Evolutionary conservation across 2,888 invertebrate species (phyloP).

Genomic region (Ceraclea dissimilis): DNA sequence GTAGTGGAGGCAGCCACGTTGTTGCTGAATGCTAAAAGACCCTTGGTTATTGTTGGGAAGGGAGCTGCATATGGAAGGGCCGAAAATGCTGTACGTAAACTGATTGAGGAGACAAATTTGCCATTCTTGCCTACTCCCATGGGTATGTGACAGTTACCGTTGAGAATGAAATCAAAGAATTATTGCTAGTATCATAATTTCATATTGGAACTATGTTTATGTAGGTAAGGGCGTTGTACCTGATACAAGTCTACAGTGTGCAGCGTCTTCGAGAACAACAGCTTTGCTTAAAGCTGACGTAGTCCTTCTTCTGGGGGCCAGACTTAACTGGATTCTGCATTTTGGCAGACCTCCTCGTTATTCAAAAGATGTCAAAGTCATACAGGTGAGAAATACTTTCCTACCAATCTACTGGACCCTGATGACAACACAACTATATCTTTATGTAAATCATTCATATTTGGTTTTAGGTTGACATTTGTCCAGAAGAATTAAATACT

Average conservation of each 20-base stretch:
- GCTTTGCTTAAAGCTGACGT: constrained; percentile 87
- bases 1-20: constrained; percentile 65
- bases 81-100: constrained; percentile 60
- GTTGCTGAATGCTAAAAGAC: constrained; percentile 65
- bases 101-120: constrained; percentile 64
- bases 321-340: constrained; percentile 97
- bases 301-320: constrained; percentile 78
- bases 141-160: constrained; percentile 51
- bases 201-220: background rate
- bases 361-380: constrained; percentile 73
- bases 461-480: constrained; percentile 64
- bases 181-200: background rate
- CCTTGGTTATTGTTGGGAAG: constrained; percentile 86
- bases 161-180: background rate
- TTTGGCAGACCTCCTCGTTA: constrained; percentile 88
- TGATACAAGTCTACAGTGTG: constrained; percentile 62
- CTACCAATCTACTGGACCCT: background rate
- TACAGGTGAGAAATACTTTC: constrained; percentile 55
- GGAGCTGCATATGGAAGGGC: constrained; percentile 78
- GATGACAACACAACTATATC: background rate
- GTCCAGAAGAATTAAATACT: constrained; percentile 88
- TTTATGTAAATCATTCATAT: background rate
- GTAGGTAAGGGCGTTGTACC: constrained; percentile 68
- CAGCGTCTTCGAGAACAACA: constrained; percentile 79
- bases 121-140: constrained; percentile 94